Evolutionary conservation across 2,888 invertebrate species (phyloP), one percentile per base, ranked within the genome.

Genomic region (Branchipolynoe longqiensis): DNA sequence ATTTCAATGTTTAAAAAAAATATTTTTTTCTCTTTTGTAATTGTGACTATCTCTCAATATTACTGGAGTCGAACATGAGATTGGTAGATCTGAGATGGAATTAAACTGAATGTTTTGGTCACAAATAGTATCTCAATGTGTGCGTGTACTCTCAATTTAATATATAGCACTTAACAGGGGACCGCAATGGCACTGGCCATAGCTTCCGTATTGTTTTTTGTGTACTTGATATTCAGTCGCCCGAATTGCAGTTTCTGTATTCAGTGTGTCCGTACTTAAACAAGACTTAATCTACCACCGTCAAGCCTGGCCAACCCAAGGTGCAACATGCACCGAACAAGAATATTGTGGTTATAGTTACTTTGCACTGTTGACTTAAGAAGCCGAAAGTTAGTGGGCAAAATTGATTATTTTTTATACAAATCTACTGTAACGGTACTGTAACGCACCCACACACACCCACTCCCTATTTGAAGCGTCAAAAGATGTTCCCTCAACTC

Each of bases 401-500:
- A 69, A 36, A 69, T 69, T 38, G 12, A 3, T 69, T 69, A 69
- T 69, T 69, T 69, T n/a, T 69, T 69, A 38, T 69, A 69, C 69
- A 64, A 31, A 8, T 31, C 64, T 64, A 12, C 28, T 31, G 33
- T 33, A 33, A 25, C 22, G 33, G 33, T n/a, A 18, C 36, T 36
- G 36, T 38, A 8, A 33, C 22, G 62, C 33, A 31, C 33, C 22
- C 48, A 48, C n/a, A 48, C 48, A 48, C 48, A 48, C 48, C 18
- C 48, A 48, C 8, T 12, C 8, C 8, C 8, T 48, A 48, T 8
- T 12, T n/a, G n/a, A n/a, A n/a, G n/a, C n/a, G n/a, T n/a, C n/a
- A n/a, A n/a, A n/a, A n/a, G n/a, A n/a, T n/a, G n/a, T n/a, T n/a
- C n/a, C n/a, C n/a, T n/a, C n/a, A n/a, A n/a, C n/a, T n/a, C n/a